Base-by-base conservation (phyloP, 2,113 vertebrate species). In the Zosterops hypoxanthus region DNA sequence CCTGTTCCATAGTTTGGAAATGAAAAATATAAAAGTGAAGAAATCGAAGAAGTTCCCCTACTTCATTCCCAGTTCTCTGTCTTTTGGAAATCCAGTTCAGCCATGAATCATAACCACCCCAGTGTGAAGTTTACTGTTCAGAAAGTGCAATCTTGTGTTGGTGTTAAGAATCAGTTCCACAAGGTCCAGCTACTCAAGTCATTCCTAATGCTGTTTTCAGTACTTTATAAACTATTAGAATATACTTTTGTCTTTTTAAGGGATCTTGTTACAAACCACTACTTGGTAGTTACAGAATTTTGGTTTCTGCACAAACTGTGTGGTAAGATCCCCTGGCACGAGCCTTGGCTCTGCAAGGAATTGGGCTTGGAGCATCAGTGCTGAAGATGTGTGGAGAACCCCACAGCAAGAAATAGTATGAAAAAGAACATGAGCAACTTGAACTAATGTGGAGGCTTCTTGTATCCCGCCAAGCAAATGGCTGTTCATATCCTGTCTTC, bases 241-340 rank as follows among this genome's bases (percentile, higher is more conserved):
- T 72, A 83, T 92, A 72, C 6, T 71, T 96, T n/a, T 70, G 61
- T 61, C 57, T 93, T 95, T 96, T 90, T 61, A 94, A 78, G 79
- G 49, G 36, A 68, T 96, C 39, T 76, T 86, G 31, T 94, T 86
- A 71, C 41, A 84, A 84, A 29, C 34, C 36, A 17, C 55, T 87
- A 4, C 53, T 87, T 50, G 44, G 15, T 79, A 73, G 47, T 16
- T 80, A 56, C 24, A 79, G 86, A 53, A 68, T 73, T 82, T 61
- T 34, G 33, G 15, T 82, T 92, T 90, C 75, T 91, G 53, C 56
- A 36, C 6, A 15, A 52, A 41, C 52, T 69, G 9, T 93, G 56
- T 49, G 75, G 63, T 82, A 33, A 78, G 36, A 49, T 61, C 46
- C 23, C 13, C 13, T 68, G 53, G 31, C 72, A 49, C 3, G 2